Conservation (phyloP, 2,113 vertebrate species). For the Macquaria australasica region DNA sequence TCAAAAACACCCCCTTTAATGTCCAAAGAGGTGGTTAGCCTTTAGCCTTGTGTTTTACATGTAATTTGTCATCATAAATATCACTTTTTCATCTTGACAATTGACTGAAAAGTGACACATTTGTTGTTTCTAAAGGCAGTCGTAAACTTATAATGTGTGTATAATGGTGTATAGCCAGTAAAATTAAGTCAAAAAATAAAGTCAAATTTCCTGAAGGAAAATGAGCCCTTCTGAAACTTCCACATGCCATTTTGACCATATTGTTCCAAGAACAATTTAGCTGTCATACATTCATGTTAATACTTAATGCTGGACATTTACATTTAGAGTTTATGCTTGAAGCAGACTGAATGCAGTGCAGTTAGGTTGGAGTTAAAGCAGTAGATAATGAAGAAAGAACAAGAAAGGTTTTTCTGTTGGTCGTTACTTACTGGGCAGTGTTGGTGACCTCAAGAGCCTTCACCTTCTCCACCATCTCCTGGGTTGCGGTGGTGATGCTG, state of each 20-base stretch:
- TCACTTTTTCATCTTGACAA: neutral
- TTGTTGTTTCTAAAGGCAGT: neutral
- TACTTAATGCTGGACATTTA: neutral
- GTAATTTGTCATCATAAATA: neutral
- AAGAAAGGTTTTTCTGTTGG: neutral
- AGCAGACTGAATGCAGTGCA: neutral
- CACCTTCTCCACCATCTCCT: slow-evolving; percentile 72
- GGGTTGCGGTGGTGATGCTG: slow-evolving; percentile 36
- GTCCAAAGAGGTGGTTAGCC: neutral
- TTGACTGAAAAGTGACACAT: neutral
- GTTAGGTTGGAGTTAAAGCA: no score
- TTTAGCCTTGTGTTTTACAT: neutral
- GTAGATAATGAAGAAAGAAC: neutral
- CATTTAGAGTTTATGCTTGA: neutral
- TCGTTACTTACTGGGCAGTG: slow-evolving; percentile 75
- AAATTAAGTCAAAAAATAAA: neutral
- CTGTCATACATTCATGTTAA: neutral
- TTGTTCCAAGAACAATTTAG: neutral
- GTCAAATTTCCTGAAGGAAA: neutral
- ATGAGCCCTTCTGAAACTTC: neutral
- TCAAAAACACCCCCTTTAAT: neutral
- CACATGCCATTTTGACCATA: neutral
- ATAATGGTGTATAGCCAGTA: neutral
- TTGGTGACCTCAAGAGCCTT: slow-evolving; percentile 70
- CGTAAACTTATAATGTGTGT: no score